phyloP scores from a whole-genome alignment of 2,113 vertebrate species.

The Gymnorhina tibicen region DNA sequence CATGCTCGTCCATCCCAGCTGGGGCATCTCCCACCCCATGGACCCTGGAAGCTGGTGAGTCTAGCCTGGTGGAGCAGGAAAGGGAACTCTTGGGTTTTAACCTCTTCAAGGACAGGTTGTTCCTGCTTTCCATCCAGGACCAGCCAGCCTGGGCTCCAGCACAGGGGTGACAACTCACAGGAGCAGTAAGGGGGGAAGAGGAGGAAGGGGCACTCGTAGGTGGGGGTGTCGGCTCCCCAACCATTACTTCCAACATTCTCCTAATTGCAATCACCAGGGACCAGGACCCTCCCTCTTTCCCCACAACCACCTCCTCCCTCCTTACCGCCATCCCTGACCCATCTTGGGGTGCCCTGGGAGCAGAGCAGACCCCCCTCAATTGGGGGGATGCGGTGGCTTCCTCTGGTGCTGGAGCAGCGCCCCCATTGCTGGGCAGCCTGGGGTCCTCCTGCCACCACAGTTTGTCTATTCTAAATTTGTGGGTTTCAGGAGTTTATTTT shows the following conservation, averaged over 20 bases:
- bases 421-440: not conserved
- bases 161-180: not conserved
- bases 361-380: not conserved
- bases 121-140: not conserved
- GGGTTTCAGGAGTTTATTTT: not conserved
- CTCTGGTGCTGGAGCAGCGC: not conserved
- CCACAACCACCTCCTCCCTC: not conserved
- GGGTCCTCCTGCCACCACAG: not conserved
- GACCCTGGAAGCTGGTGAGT: not conserved
- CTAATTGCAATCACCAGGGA: not conserved
- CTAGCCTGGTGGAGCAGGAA: not conserved
- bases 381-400: rapidly evolving
- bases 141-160: not conserved
- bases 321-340: rapidly evolving
- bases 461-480: not conserved
- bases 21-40: not conserved
- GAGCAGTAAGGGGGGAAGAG: not conserved
- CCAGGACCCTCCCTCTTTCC: not conserved
- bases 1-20: not conserved
- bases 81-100: not conserved
- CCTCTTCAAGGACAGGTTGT: not conserved
- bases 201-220: not conserved
- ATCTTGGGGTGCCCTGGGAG: not conserved
- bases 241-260: rapidly evolving
- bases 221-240: rapidly evolving